Evolutionary conservation across 2,888 invertebrate genomes (phyloP).

Genomic region (Mimumesa dahlbomi): DNA sequence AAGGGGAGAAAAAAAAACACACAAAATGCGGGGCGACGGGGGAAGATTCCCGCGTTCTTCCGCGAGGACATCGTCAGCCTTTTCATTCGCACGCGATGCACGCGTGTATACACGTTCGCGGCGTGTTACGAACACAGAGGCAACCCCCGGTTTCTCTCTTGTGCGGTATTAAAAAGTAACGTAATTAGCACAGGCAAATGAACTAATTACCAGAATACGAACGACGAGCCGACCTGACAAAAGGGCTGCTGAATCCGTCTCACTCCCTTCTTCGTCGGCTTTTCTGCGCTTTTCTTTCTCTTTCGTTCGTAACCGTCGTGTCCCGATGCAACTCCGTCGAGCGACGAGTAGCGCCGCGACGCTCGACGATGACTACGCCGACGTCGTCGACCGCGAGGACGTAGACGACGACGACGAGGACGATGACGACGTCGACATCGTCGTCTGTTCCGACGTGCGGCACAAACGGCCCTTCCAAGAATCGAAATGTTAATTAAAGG

Average conservation of each 20-base stretch:
- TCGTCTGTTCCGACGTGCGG: slow-evolving; percentile 31
- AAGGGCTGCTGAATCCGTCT: slow-evolving; percentile 53
- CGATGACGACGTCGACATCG: slow-evolving; percentile 24
- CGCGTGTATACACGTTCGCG: slow-evolving; percentile 27
- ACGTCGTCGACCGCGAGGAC: slow-evolving; percentile 27
- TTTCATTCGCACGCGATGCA: slow-evolving; percentile 1
- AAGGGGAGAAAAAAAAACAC: not conserved
- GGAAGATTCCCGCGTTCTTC: not conserved
- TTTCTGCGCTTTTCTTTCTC: slow-evolving; percentile 19
- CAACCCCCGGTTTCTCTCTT: slow-evolving; percentile 47
- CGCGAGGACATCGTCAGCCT: slow-evolving; percentile 12
- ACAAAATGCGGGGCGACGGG: too few relatives aligned
- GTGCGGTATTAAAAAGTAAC: slow-evolving; percentile 68
- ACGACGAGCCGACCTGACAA: slow-evolving; percentile 71
- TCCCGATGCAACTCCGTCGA: slow-evolving; percentile 36
- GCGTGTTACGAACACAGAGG: slow-evolving; percentile 12
- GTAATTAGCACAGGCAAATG: slow-evolving; percentile 77
- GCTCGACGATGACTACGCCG: slow-evolving; percentile 25
- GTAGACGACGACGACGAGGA: slow-evolving; percentile 28
- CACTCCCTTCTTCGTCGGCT: slow-evolving; percentile 38
- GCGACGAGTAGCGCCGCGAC: slow-evolving; percentile 14
- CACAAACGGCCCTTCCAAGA: slow-evolving; percentile 60
- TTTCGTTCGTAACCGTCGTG: slow-evolving; percentile 12
- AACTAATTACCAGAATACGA: slow-evolving; percentile 78
- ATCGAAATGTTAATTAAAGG: slow-evolving; percentile 76